A percentile compares a stretch with the other conserved stretches of the same genome.
Evolutionary conservation across 2,113 vertebrate species (phyloP).

Genomic region (Scomber colias): DNA sequence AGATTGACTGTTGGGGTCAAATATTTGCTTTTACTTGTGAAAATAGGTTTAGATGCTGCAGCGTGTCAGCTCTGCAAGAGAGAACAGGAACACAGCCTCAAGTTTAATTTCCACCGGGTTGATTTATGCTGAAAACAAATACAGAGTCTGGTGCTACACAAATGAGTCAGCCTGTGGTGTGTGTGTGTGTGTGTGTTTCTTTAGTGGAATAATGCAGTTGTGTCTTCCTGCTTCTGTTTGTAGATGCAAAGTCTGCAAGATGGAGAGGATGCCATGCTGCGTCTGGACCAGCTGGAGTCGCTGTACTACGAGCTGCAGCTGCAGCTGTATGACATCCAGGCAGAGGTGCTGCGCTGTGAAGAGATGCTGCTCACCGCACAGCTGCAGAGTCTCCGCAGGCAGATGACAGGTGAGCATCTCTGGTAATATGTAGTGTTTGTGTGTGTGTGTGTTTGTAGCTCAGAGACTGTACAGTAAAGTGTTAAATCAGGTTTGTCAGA

Average conservation of each 20-base stretch:
- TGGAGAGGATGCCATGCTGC: slow-evolving; percentile 92
- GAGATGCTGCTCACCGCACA: slow-evolving; percentile 95
- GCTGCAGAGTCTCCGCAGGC: slow-evolving; percentile 94
- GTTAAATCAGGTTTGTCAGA: too few relatives aligned
- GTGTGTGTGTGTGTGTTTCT: too few relatives aligned
- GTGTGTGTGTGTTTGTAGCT: too few relatives aligned
- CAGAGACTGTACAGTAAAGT: too few relatives aligned
- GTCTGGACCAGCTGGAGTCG: slow-evolving; percentile 93
- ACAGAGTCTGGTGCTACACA: not conserved
- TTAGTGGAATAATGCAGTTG: not conserved
- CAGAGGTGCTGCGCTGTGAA: slow-evolving; percentile 96
- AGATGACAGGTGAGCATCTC: slow-evolving; percentile 89
- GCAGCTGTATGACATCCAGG: slow-evolving; percentile 97
- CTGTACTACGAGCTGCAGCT: slow-evolving; percentile 98
- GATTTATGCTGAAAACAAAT: not conserved
- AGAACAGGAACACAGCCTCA: not conserved
- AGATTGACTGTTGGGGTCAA: slow-evolving; percentile 16
- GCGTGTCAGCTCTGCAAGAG: not conserved
- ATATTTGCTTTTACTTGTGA: slow-evolving; percentile 9
- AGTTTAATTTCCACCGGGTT: not conserved
- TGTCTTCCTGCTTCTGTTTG: slow-evolving; percentile 5
- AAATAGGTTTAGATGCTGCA: not conserved
- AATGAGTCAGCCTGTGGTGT: not conserved
- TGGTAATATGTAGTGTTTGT: too few relatives aligned
- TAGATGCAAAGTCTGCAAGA: slow-evolving; percentile 96